phyloP scores from a whole-genome alignment of 2,888 invertebrate genomes.

The Trichogramma evanescens region DNA sequence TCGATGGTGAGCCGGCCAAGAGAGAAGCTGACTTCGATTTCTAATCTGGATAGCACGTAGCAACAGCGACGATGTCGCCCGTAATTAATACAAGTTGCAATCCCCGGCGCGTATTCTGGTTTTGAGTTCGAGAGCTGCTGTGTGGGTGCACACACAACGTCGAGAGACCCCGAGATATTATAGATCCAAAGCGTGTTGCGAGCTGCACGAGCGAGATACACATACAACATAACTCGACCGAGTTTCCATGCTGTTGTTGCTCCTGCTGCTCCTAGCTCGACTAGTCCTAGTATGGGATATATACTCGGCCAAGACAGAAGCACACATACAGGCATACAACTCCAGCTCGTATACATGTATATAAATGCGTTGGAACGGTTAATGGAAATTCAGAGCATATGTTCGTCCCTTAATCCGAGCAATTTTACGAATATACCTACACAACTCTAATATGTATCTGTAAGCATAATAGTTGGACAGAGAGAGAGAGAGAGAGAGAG shows the following conservation, averaged over 20 bases:
- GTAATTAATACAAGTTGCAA: slow-evolving; percentile 48
- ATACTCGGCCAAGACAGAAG: too few relatives aligned
- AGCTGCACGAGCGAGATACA: background rate
- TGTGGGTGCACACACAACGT: slow-evolving; percentile 1
- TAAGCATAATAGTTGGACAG: too few relatives aligned
- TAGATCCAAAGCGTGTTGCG: too few relatives aligned
- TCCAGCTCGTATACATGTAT: too few relatives aligned
- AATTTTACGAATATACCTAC: slow-evolving; percentile 30
- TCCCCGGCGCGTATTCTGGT: slow-evolving; percentile 42
- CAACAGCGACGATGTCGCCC: slow-evolving; percentile 37
- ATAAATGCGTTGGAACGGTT: slow-evolving; percentile 41
- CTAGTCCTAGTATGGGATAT: too few relatives aligned
- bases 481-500: too few relatives aligned
- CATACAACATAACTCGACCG: slow-evolving; percentile 12
- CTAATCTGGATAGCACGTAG: slow-evolving; percentile 34
- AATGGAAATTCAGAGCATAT: slow-evolving; percentile 43
- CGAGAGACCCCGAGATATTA: background rate
- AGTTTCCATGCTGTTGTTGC: slow-evolving; percentile 3
- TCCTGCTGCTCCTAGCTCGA: too few relatives aligned
- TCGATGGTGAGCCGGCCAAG: slow-evolving; percentile 1
- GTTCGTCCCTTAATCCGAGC: slow-evolving; percentile 36
- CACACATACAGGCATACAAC: too few relatives aligned
- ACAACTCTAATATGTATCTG: too few relatives aligned
- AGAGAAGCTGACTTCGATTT: slow-evolving; percentile 37
- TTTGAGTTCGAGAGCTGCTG: slow-evolving; percentile 39